A percentile compares a stretch with the other conserved stretches of the same genome.
These are phyloP conservation scores for Dicrurus megarhynchus DNA, from an alignment of 2,113 vertebrate genomes.

Conservation along the genomic window DNA sequence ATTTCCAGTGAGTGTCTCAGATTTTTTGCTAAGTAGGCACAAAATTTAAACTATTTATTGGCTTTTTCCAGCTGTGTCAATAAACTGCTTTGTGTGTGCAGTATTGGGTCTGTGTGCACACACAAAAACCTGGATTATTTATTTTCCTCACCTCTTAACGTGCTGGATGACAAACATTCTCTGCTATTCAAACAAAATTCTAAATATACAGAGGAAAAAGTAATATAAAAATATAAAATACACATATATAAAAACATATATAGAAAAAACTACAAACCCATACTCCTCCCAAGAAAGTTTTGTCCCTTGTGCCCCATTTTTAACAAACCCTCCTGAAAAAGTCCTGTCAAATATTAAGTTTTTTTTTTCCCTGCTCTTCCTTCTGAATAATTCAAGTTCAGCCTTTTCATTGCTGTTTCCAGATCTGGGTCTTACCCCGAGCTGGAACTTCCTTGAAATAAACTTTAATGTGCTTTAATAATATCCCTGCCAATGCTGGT, in stretches of 20 bases:
- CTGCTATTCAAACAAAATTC: neutral
- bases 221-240: neutral
- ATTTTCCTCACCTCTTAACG: neutral
- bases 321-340: neutral
- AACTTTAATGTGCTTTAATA: conserved; percentile 11
- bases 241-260: neutral
- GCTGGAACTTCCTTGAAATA: conserved; percentile 13
- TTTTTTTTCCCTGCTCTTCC: neutral
- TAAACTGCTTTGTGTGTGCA: neutral
- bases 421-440: neutral
- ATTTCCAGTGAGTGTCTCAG: neutral
- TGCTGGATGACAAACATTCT: neutral
- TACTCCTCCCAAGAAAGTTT: neutral
- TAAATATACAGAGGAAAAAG: rapidly evolving
- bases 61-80: neutral
- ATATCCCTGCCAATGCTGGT: neutral
- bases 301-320: neutral
- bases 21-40: neutral
- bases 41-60: neutral
- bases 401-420: neutral
- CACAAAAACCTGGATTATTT: neutral
- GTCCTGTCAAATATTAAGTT: neutral
- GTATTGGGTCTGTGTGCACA: neutral
- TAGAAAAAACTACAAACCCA: neutral
- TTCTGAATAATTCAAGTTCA: neutral